Conservation (phyloP, 92 coral and sea anemone genomes). For the Ricordea florida region DNA sequence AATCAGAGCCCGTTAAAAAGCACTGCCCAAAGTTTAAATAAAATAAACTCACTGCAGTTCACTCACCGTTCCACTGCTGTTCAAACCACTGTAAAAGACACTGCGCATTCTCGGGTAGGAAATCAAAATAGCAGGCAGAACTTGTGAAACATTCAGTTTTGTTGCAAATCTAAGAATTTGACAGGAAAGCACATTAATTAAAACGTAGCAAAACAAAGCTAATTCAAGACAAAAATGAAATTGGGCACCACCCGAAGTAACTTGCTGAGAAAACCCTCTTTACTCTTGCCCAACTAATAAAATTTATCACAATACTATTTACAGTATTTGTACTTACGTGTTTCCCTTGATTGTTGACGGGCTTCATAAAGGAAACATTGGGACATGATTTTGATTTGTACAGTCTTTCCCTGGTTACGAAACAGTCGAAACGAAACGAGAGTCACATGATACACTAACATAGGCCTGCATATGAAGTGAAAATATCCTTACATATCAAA, state of each 20-base stretch:
- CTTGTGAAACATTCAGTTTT: not conserved
- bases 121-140: not conserved
- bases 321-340: slow-evolving; percentile 8
- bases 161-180: not conserved
- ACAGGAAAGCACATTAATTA: not conserved
- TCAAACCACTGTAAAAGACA: slow-evolving; percentile 85
- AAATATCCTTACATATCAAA: too few relatives aligned
- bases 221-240: too few relatives aligned
- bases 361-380: slow-evolving; percentile 29
- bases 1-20: too few relatives aligned
- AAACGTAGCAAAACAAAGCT: not conserved
- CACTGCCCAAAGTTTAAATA: too few relatives aligned
- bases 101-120: slow-evolving; percentile 79
- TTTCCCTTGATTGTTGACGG: not conserved
- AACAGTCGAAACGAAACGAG: not conserved
- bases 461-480: too few relatives aligned
- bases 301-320: too few relatives aligned
- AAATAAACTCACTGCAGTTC: not conserved
- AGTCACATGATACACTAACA: too few relatives aligned
- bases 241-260: too few relatives aligned
- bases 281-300: too few relatives aligned
- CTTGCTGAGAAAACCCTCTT: too few relatives aligned
- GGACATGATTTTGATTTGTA: slow-evolving; percentile 77
- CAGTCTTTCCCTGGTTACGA: slow-evolving; percentile 55
- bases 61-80: slow-evolving; percentile 89